Percentiles rank a stretch among this genome's conserved stretches.
These are phyloP conservation scores for Drosophila silvestris DNA, from an alignment of 2,888 invertebrate species.

Conservation along the genomic window DNA sequence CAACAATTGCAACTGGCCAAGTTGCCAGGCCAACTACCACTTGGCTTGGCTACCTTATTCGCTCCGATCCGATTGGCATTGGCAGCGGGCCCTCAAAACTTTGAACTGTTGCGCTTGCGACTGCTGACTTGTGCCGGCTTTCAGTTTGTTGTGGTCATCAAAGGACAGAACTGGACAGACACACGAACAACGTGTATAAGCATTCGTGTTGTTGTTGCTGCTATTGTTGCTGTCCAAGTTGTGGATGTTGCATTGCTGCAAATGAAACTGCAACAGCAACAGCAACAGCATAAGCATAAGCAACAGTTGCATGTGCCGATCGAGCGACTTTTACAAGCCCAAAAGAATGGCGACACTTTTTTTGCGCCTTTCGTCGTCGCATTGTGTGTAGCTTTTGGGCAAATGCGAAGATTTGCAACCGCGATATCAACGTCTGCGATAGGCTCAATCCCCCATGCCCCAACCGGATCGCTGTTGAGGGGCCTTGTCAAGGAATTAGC, in stretches of 20 bases:
- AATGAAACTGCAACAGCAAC: conserved; percentile 35
- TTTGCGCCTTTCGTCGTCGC: conserved; percentile 53
- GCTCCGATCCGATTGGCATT: conserved; percentile 68
- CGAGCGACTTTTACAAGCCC: conserved; percentile 62
- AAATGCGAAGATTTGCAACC: conserved; percentile 40
- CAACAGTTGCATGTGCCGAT: conserved; percentile 54
- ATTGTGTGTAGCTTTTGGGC: conserved; percentile 59
- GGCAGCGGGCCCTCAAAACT: conserved; percentile 82
- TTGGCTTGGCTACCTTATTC: conserved; percentile 60
- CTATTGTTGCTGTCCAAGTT: conserved; percentile 9
- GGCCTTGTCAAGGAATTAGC: conserved; percentile 48
- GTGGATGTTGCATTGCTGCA: conserved; percentile 23
- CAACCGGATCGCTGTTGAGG: not conserved
- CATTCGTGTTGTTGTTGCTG: conserved; percentile 56
- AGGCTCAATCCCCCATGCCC: conserved; percentile 53
- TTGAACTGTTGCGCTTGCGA: conserved; percentile 81
- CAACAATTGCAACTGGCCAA: conserved; percentile 39
- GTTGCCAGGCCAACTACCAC: conserved; percentile 13
- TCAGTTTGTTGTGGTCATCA: conserved; percentile 79
- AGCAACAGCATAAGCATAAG: conserved; percentile 26
- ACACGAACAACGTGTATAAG: conserved; percentile 47
- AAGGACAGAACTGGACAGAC: conserved; percentile 56
- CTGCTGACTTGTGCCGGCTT: conserved; percentile 84
- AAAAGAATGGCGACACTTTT: conserved; percentile 74
- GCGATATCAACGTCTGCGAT: conserved; percentile 43